Percentiles rank a stretch among this genome's conserved stretches.
phyloP scores from a whole-genome alignment of 2,888 invertebrate genomes.

The Lasioglossum morio region DNA sequence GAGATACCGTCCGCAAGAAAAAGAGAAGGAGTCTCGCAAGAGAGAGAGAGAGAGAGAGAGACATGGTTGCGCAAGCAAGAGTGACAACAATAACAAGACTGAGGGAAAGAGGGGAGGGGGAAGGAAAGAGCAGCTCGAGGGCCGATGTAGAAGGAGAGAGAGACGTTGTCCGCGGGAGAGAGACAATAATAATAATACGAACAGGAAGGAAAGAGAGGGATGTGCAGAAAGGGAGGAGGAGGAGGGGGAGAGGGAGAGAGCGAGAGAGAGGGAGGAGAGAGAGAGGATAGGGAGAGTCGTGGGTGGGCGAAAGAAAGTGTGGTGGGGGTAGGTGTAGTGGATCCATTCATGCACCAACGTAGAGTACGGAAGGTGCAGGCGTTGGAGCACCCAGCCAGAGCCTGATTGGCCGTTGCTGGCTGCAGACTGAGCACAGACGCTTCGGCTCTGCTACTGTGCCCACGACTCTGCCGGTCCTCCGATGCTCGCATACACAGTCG shows the following conservation, averaged over 20 bases:
- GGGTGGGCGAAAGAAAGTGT: slow-evolving; percentile 72
- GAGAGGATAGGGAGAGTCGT: slow-evolving; percentile 51
- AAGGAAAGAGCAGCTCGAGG: neutral
- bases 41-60: too few species aligned
- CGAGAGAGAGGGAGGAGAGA: neutral
- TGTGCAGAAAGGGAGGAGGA: slow-evolving; percentile 10
- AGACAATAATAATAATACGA: slow-evolving; percentile 43
- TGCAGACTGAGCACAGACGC: slow-evolving; percentile 57
- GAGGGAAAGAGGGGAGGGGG: neutral
- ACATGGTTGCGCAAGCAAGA: neutral
- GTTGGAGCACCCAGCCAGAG: slow-evolving; percentile 66
- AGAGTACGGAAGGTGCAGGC: slow-evolving; percentile 69
- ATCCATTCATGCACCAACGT: slow-evolving; percentile 73
- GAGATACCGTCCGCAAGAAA: neutral
- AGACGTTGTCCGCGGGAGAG: neutral
- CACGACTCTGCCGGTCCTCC: slow-evolving; percentile 9
- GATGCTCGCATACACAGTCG: neutral
- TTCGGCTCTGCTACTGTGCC: slow-evolving; percentile 56
- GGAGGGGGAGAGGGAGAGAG: neutral
- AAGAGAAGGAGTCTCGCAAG: neutral
- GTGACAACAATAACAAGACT: neutral
- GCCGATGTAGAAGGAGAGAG: neutral
- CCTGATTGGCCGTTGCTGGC: slow-evolving; percentile 66
- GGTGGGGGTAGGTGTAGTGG: slow-evolving; percentile 70
- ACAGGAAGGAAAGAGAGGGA: slow-evolving; percentile 29